Conservation (phyloP, 64 coral and sea anemone genomes). For the Montipora foliosa region DNA sequence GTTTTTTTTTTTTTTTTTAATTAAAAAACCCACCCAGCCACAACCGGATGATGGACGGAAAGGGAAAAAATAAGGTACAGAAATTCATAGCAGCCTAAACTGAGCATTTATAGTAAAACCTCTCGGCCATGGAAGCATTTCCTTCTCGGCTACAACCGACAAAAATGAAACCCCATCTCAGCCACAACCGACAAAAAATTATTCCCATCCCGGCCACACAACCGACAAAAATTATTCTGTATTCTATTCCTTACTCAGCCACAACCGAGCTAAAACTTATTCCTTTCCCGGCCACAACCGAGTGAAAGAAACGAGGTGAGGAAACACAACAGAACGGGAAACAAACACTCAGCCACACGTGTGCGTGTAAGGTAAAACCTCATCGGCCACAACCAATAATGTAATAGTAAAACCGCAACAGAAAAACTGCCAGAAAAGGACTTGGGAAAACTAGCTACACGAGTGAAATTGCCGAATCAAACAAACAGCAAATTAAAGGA, state of each 20-base stretch:
- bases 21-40: not conserved
- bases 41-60: not conserved
- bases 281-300: constrained; percentile 2
- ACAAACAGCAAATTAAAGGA: no score
- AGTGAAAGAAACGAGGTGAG: not conserved
- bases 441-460: no score
- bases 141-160: no score
- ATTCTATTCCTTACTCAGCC: no score
- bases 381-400: no score
- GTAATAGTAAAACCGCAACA: no score
- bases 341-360: not conserved
- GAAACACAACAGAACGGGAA: not conserved
- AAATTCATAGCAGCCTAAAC: not conserved
- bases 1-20: not conserved
- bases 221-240: no score
- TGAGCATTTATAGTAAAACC: not conserved
- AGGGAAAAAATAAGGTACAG: not conserved
- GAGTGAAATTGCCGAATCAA: no score
- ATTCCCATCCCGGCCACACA: no score
- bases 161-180: no score
- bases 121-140: not conserved
- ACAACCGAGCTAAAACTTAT: not conserved
- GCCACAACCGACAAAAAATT: no score
- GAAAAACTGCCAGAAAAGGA: no score
- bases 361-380: not conserved